Percentiles rank a stretch among this genome's conserved stretches.
Evolutionary conservation across 2,113 vertebrate species (phyloP).

Genomic region (Psettodes erumei): DNA sequence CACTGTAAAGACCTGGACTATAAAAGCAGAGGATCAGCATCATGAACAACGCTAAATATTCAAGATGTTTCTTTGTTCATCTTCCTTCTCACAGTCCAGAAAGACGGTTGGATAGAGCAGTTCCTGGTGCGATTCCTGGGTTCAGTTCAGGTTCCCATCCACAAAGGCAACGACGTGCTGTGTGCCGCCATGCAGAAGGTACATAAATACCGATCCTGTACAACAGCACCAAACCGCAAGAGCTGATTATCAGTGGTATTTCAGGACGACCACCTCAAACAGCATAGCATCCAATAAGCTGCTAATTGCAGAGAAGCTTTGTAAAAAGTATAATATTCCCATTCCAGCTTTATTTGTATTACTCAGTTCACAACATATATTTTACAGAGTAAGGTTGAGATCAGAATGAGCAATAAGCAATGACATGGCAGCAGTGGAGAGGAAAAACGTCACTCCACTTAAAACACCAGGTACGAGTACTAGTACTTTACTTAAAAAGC

Average conservation of each 20-base stretch:
- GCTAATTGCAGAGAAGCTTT: background rate
- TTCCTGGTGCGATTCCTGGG: constrained; percentile 94
- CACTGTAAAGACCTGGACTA: no score
- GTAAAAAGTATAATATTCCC: no score
- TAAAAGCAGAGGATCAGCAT: background rate
- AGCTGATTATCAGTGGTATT: background rate
- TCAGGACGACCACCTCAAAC: background rate
- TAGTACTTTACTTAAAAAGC: no score
- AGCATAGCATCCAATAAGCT: background rate
- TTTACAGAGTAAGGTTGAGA: no score
- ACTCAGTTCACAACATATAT: no score
- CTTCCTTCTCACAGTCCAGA: constrained; percentile 68
- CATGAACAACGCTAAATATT: background rate
- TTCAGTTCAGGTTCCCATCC: constrained; percentile 94
- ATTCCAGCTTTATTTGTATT: no score
- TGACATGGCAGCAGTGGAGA: no score
- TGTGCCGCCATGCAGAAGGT: constrained; percentile 98
- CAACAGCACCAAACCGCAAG: background rate
- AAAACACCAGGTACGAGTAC: no score
- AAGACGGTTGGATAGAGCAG: constrained; percentile 87
- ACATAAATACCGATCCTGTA: constrained; percentile 7
- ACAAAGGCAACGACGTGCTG: constrained; percentile 93
- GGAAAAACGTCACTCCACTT: no score
- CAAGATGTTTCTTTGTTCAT: background rate
- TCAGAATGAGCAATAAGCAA: no score